Conservation (phyloP, 2,888 invertebrate species). For the Eudasyphora cyanicolor region DNA sequence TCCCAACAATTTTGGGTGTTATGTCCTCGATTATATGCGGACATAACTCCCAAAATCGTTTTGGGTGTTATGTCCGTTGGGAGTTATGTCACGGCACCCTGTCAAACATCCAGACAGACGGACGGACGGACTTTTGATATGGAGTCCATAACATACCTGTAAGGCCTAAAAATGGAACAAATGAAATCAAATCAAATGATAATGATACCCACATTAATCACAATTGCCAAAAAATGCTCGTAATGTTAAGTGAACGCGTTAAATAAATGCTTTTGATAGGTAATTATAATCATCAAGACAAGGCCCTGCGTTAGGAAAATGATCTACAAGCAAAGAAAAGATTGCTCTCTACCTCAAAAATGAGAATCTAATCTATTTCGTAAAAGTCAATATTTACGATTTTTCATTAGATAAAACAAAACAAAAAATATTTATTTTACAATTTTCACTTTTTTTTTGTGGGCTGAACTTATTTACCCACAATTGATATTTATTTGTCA, state of each 20-base stretch:
- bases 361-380: background rate
- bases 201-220: slow-evolving; percentile 36
- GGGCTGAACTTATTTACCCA: background rate
- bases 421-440: background rate
- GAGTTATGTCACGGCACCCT: too few species aligned
- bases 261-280: background rate
- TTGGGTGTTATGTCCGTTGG: too few species aligned
- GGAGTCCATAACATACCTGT: background rate
- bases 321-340: background rate
- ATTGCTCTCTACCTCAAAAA: background rate
- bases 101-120: too few species aligned
- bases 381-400: background rate
- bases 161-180: background rate
- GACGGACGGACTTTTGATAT: background rate
- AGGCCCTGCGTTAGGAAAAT: too few species aligned
- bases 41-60: too few species aligned
- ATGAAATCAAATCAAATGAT: slow-evolving; percentile 27
- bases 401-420: background rate
- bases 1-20: too few species aligned
- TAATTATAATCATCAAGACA: background rate
- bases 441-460: background rate
- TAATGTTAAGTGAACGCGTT: background rate
- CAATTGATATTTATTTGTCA: slow-evolving; percentile 22
- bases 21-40: too few species aligned
- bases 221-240: background rate